A percentile compares a stretch with the other conserved stretches of the same genome.
Conservation (phyloP, 2,888 invertebrate species). For the Macrophya alboannulata region DNA sequence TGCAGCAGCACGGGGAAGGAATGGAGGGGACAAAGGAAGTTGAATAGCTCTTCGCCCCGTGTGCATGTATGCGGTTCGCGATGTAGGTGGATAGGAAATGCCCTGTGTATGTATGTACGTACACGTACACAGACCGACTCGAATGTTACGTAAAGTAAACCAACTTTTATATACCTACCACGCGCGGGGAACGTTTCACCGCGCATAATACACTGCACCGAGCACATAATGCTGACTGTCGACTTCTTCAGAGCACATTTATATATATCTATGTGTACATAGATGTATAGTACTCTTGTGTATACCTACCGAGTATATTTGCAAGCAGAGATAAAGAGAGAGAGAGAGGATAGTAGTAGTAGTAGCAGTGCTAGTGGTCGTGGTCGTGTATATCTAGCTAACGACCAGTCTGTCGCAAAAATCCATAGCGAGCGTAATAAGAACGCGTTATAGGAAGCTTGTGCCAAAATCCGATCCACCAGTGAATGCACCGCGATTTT, state of each 20-base stretch:
- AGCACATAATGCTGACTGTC: slow-evolving; percentile 70
- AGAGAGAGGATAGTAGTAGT: background rate
- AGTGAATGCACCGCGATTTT: slow-evolving; percentile 18
- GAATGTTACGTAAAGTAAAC: slow-evolving; percentile 70
- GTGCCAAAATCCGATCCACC: slow-evolving; percentile 51
- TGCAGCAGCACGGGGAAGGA: slow-evolving; percentile 53
- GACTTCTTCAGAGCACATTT: slow-evolving; percentile 21
- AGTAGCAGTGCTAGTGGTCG: background rate
- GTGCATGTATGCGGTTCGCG: slow-evolving; percentile 1
- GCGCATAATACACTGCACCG: slow-evolving; percentile 71
- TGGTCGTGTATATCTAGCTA: slow-evolving; percentile 21
- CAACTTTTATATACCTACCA: slow-evolving; percentile 72
- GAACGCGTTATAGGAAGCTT: slow-evolving; percentile 29
- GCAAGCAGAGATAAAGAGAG: background rate
- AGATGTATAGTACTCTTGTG: slow-evolving; percentile 1
- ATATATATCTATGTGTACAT: slow-evolving; percentile 39
- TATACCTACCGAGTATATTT: slow-evolving; percentile 28
- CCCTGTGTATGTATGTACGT: background rate
- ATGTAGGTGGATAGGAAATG: background rate
- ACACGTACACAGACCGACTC: background rate
- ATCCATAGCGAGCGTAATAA: slow-evolving; percentile 53
- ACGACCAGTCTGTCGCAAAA: slow-evolving; percentile 52
- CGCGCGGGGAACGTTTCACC: slow-evolving; percentile 64
- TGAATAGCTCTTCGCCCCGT: slow-evolving; percentile 65
- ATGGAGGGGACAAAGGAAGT: slow-evolving; percentile 66